Evolutionary conservation across 2,113 vertebrate species (phyloP).

Genomic region (Sialia sialis): DNA sequence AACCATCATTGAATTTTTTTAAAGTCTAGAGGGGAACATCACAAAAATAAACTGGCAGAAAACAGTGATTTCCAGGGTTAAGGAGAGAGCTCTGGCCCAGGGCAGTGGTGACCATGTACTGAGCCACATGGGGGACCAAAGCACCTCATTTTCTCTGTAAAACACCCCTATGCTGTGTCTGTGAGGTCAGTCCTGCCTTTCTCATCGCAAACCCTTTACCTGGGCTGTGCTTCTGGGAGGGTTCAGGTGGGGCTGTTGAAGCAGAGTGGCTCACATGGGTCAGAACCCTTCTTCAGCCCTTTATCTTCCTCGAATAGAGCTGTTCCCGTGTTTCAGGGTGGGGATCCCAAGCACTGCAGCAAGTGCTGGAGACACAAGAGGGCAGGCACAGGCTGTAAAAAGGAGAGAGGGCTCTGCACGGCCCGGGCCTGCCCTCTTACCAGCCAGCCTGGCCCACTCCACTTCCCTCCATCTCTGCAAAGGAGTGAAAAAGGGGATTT

Average conservation of each 20-base stretch:
- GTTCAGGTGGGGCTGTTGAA: not conserved
- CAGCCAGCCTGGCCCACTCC: not conserved
- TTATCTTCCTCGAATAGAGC: fast-evolving
- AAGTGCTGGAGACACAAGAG: not conserved
- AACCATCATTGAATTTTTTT: not conserved
- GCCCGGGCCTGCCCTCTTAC: not conserved
- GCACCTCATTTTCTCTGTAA: not conserved
- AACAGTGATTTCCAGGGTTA: not conserved
- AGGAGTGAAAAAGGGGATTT: fast-evolving
- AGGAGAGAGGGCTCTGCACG: not conserved
- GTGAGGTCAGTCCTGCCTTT: not conserved
- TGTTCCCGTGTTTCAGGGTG: fast-evolving
- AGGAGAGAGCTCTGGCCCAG: not conserved
- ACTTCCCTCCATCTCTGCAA: not conserved
- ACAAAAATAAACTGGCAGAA: not conserved
- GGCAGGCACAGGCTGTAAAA: constrained; percentile 31
- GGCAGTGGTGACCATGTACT: fast-evolving
- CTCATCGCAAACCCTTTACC: not conserved
- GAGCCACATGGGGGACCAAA: not conserved
- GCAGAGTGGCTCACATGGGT: not conserved
- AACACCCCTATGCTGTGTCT: not conserved
- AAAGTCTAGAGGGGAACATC: not conserved
- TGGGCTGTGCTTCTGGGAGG: not conserved
- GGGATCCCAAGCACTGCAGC: not conserved
- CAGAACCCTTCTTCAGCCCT: not conserved